Evolutionary conservation across 2,888 invertebrate species (phyloP), one percentile per base, ranked within the genome.

Genomic region (Dryobotodes eremita): DNA sequence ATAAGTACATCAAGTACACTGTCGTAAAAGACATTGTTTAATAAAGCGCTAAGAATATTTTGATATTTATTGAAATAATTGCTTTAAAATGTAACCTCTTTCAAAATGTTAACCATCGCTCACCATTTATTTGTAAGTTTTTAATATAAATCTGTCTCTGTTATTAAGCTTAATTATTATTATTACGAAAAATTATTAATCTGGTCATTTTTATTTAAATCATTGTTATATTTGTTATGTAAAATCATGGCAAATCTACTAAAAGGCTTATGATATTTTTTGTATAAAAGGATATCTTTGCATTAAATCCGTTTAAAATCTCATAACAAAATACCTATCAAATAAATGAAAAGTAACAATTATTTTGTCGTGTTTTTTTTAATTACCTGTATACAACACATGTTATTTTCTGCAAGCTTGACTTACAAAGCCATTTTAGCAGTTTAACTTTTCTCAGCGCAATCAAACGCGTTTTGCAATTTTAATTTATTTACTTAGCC

Each of bases 161-260:
- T 92, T 91, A 93, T 94, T 96, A 95, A 95, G 95, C 94, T 94
- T 93, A 86, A 89, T 92, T 95, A 95, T 95, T 95, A 95, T 95
- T 95, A 96, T 88, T 95, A 95, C 94, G 92, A 95, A 94, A 95
- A 96, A 94, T 94, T 95, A 96, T 96, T 97, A 97, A 97, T 97
- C 97, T 97, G 97, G 97, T 97, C 96, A 97, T 96, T 96, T 95
- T 96, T 95, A 96, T 96, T 96, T 96, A 96, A 96, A 96, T 95
- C 96, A 95, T 96, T 96, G 95, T 96, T 97, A 94, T 96, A 96
- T 95, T 96, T 96, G 95, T 95, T 96, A 94, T 94, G 91, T 95
- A 93, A 95, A 95, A 95, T 95, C 94, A 89, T 95, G 94, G 93
- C 94, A 95, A 95, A 94, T 94, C 91, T 94, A 96, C 93, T 95